Evolutionary conservation across 2,797 vertebrate species (phyloP).

Genomic region (Meriones psammophilus): DNA sequence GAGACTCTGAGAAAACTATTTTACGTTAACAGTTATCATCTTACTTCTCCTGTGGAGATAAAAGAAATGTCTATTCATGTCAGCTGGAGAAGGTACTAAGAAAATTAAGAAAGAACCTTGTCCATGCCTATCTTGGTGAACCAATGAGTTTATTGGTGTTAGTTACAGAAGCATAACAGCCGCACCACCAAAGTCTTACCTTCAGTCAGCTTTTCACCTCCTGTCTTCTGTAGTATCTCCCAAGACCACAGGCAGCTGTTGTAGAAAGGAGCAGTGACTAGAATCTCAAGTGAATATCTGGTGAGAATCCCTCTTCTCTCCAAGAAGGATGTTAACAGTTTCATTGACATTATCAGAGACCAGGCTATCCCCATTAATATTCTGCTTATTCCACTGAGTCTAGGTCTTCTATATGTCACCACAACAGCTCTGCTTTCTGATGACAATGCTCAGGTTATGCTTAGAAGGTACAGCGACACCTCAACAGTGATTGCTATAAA

Average conservation of each 20-base stretch:
- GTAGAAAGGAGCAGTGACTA: not conserved
- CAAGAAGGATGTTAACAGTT: not conserved
- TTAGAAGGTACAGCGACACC: not conserved
- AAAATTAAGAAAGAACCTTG: not conserved
- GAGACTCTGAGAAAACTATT: not conserved
- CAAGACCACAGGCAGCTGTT: not conserved
- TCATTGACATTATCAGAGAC: not conserved
- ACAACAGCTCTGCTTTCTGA: not conserved
- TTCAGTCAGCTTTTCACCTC: not conserved
- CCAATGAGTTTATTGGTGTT: not conserved
- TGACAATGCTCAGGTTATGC: not conserved
- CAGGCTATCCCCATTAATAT: not conserved
- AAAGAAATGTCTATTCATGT: not conserved
- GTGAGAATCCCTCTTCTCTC: not conserved
- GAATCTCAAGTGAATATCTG: not conserved
- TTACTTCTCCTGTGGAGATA: not conserved
- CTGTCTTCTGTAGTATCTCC: not conserved
- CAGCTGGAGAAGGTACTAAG: not conserved
- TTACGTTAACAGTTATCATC: not conserved
- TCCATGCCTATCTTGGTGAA: not conserved
- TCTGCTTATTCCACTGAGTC: not conserved
- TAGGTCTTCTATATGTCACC: not conserved
- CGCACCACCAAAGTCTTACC: no score
- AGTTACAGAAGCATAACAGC: not conserved
- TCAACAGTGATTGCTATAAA: no score